Conservation (phyloP, 2,888 invertebrate genomes). For the Patella pellucida region DNA sequence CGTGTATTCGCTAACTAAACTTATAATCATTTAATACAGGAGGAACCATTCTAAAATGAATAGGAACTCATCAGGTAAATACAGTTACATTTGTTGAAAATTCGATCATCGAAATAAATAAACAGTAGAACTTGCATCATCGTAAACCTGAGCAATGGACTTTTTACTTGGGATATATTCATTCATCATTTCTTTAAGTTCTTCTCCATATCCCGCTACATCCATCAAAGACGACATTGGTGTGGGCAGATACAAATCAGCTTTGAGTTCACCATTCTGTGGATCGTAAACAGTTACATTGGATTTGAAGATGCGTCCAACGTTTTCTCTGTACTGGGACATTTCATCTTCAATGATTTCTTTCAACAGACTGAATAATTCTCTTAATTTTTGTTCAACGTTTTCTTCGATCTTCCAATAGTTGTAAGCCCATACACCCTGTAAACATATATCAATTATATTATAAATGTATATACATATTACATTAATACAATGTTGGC, state of each 20-base stretch:
- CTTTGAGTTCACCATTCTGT: slow-evolving; percentile 58
- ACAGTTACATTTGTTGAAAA: too few relatives aligned
- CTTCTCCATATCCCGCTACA: slow-evolving; percentile 30
- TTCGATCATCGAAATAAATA: background rate
- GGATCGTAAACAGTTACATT: slow-evolving; percentile 54
- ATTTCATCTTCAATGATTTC: slow-evolving; percentile 42
- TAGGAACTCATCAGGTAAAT: too few relatives aligned
- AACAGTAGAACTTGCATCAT: background rate
- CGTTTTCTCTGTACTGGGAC: slow-evolving; percentile 25
- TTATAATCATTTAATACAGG: too few relatives aligned
- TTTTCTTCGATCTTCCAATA: slow-evolving; percentile 53
- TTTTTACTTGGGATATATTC: slow-evolving; percentile 31
- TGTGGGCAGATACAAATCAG: slow-evolving; percentile 56
- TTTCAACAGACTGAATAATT: slow-evolving; percentile 30
- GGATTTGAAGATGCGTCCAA: slow-evolving; percentile 15
- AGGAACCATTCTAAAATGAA: too few relatives aligned
- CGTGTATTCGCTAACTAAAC: too few relatives aligned
- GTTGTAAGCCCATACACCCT: slow-evolving; percentile 52
- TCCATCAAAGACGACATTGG: slow-evolving; percentile 48
- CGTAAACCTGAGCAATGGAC: background rate
- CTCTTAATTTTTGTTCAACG: slow-evolving; percentile 35
- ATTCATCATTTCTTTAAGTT: slow-evolving; percentile 28
- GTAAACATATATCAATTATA: slow-evolving; percentile 12
- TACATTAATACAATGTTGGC: too few relatives aligned
- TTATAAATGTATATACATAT: too few relatives aligned